These are phyloP conservation scores for Leptopilina syphax DNA, from an alignment of 2,888 invertebrate species.

Conservation along the genomic window DNA sequence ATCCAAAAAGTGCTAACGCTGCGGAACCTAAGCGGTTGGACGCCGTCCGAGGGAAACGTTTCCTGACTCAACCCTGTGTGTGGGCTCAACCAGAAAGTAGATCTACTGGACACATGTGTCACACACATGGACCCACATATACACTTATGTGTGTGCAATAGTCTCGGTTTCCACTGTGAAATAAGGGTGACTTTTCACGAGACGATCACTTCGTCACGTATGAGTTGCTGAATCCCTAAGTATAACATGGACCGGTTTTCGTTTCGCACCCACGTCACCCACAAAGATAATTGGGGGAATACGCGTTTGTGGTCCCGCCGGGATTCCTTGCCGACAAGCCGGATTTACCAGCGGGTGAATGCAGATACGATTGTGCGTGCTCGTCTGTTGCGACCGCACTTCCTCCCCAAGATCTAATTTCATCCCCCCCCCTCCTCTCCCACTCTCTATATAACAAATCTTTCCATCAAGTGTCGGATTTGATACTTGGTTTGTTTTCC, in stretches of 20 bases:
- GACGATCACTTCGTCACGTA: constrained; percentile 66
- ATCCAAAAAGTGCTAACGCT: constrained; percentile 76
- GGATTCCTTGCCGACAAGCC: constrained; percentile 48
- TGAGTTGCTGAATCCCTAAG: constrained; percentile 63
- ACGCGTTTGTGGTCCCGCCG: constrained; percentile 51
- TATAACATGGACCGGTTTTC: constrained; percentile 28
- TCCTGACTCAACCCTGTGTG: constrained; percentile 49
- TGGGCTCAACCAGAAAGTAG: constrained; percentile 16
- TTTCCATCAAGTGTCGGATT: constrained; percentile 15
- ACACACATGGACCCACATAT: constrained; percentile 29
- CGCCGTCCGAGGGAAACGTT: constrained; percentile 53
- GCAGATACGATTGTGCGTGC: constrained; percentile 46
- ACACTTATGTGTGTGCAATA: constrained; percentile 5
- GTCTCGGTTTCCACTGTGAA: background rate
- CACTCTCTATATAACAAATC: background rate
- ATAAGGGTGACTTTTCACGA: constrained; percentile 42
- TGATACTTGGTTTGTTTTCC: constrained; percentile 24
- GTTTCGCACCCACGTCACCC: constrained; percentile 52
- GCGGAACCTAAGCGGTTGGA: constrained; percentile 71
- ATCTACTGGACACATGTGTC: constrained; percentile 13
- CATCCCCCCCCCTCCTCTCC: constrained; percentile 5
- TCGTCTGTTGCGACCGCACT: constrained; percentile 40
- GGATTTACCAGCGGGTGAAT: constrained; percentile 47
- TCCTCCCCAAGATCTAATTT: constrained; percentile 32
- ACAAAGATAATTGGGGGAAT: constrained; percentile 53